Evolutionary conservation across 2,797 vertebrate genomes (phyloP).

Genomic region (Sebastes nivosus): DNA sequence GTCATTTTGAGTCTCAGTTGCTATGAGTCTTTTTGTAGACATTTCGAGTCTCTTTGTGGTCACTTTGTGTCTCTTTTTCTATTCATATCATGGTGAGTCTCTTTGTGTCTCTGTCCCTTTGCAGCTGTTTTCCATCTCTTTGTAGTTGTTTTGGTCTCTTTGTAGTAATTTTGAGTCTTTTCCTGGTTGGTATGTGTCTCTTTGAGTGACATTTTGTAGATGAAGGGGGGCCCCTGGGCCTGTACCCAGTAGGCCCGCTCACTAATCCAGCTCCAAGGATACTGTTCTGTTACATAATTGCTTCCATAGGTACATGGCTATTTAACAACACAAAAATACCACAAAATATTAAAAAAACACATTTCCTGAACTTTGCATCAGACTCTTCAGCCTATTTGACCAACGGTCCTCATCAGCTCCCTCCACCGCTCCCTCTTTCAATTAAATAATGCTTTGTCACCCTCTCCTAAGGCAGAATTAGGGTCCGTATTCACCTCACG

Average conservation of each 20-base stretch:
- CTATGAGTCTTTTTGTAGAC: not conserved
- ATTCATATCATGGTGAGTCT: too few relatives aligned
- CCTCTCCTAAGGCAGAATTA: slow-evolving; percentile 47
- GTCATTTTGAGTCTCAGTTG: not conserved
- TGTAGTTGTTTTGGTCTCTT: not conserved
- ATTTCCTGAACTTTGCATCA: slow-evolving; percentile 1
- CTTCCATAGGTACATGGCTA: too few relatives aligned
- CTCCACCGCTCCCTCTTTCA: slow-evolving; percentile 30
- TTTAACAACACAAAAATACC: not conserved
- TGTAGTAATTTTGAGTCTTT: not conserved
- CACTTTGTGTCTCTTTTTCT: too few relatives aligned
- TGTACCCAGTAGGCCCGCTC: not conserved
- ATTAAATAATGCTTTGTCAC: slow-evolving; percentile 67
- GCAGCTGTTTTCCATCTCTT: too few relatives aligned
- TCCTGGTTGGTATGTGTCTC: not conserved
- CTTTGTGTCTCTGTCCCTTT: too few relatives aligned
- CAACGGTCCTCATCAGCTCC: slow-evolving; percentile 17
- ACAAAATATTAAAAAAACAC: not conserved
- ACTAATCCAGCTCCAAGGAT: not conserved
- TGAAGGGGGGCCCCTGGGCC: not conserved
- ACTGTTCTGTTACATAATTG: not conserved
- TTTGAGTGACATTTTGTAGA: not conserved
- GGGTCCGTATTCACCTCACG: slow-evolving; percentile 75
- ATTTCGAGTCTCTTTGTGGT: not conserved
- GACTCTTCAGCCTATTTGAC: slow-evolving; percentile 28